These are phyloP conservation scores for Chirona hameri DNA, from an alignment of 2,888 invertebrate species.

Conservation along the genomic window DNA sequence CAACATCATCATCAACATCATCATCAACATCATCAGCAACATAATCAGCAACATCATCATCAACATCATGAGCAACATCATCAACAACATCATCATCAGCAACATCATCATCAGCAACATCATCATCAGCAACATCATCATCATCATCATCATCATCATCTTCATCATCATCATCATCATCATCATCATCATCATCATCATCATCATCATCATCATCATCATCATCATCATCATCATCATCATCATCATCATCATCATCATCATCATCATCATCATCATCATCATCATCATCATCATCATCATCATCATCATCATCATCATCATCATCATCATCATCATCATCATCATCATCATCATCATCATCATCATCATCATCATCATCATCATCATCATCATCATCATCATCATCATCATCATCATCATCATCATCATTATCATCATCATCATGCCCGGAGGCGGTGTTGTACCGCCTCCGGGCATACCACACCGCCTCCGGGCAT, in stretches of 20 bases:
- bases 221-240: slow-evolving; percentile 22
- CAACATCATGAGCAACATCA: no score
- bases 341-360: slow-evolving; percentile 22
- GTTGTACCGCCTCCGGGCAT: no score
- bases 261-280: slow-evolving; percentile 22
- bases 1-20: no score
- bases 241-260: slow-evolving; percentile 22
- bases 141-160: background rate
- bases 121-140: no score
- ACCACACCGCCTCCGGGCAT: no score
- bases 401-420: slow-evolving; percentile 22
- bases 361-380: slow-evolving; percentile 22
- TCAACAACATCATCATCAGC: no score
- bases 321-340: slow-evolving; percentile 22
- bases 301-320: slow-evolving; percentile 22
- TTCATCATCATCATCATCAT: slow-evolving; percentile 12
- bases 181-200: slow-evolving; percentile 22
- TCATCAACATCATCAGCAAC: no score
- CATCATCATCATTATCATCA: slow-evolving; percentile 22
- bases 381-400: slow-evolving; percentile 22
- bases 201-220: slow-evolving; percentile 22
- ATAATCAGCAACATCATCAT: no score
- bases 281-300: slow-evolving; percentile 22
- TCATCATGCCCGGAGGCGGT: no score
- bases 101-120: no score